Evolutionary conservation across 1,140 invertebrate genomes (phyloP).

Genomic region (Dermatophagoides farinae): DNA sequence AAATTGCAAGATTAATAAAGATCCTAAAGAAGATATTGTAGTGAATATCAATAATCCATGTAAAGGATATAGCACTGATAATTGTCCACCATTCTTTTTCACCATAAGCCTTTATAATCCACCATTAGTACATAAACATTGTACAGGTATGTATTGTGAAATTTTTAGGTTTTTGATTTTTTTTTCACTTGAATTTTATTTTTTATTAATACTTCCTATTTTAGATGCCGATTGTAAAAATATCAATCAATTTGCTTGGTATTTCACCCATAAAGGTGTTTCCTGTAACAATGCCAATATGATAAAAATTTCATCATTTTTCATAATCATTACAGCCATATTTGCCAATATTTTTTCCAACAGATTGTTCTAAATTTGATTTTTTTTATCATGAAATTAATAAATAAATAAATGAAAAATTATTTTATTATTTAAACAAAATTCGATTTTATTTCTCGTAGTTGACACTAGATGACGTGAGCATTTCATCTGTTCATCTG

Average conservation of each 20-base stretch:
- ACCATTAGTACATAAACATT: neutral
- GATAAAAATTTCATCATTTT: neutral
- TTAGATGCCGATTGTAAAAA: neutral
- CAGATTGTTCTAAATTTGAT: no score
- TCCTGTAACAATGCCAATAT: neutral
- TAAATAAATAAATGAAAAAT: no score
- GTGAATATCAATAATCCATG: neutral
- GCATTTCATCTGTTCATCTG: no score
- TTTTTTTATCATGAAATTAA: neutral
- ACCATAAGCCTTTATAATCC: neutral
- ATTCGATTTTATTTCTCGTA: no score
- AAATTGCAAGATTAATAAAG: neutral
- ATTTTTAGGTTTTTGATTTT: neutral
- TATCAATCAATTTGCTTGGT: conserved; percentile 6
- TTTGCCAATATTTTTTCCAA: neutral
- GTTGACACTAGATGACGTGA: no score
- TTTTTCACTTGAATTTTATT: neutral
- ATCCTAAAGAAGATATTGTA: neutral
- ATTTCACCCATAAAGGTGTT: conserved; percentile 1
- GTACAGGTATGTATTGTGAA: neutral
- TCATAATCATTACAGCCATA: neutral
- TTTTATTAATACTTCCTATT: neutral
- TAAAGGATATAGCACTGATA: neutral
- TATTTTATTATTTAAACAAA: no score
- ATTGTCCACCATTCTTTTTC: conserved; percentile 4